Conservation (phyloP, 2,888 invertebrate genomes). For the Agriopis leucophaearia region DNA sequence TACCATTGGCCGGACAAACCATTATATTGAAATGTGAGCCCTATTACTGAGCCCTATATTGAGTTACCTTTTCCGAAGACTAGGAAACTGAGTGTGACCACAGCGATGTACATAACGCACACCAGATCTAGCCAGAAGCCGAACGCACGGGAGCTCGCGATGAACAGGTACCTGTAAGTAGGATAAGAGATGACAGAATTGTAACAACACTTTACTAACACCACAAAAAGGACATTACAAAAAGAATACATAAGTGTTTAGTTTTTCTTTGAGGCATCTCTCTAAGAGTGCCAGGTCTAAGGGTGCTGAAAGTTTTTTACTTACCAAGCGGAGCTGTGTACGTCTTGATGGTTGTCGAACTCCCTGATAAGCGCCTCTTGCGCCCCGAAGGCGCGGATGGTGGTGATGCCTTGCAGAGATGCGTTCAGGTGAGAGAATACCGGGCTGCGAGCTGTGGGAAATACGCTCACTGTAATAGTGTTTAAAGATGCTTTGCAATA, state of each 20-base stretch:
- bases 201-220: too few species aligned
- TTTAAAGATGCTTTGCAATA: too few species aligned
- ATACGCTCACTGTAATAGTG: slow-evolving; percentile 29
- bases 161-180: slow-evolving; percentile 89
- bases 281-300: too few species aligned
- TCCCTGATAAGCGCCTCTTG: slow-evolving; percentile 92
- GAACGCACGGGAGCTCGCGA: slow-evolving; percentile 96
- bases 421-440: slow-evolving; percentile 98
- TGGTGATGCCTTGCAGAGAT: slow-evolving; percentile 95
- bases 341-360: slow-evolving; percentile 93
- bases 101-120: slow-evolving; percentile 93
- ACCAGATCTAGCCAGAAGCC: slow-evolving; percentile 97
- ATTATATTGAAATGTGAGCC: too few species aligned
- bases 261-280: too few species aligned
- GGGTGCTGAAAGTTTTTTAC: slow-evolving; percentile 32
- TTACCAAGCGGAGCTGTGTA: slow-evolving; percentile 96
- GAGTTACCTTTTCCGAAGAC: slow-evolving; percentile 85
- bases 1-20: too few species aligned
- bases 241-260: too few species aligned
- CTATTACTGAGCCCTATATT: slow-evolving; percentile 27
- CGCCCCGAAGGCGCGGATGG: slow-evolving; percentile 95
- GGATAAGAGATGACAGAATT: too few species aligned
- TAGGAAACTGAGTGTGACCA: slow-evolving; percentile 95
- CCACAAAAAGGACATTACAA: too few species aligned
- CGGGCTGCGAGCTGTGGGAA: slow-evolving; percentile 93